Evolutionary conservation across 2,888 invertebrate genomes (phyloP).

Genomic region (Corythucha ciliata): DNA sequence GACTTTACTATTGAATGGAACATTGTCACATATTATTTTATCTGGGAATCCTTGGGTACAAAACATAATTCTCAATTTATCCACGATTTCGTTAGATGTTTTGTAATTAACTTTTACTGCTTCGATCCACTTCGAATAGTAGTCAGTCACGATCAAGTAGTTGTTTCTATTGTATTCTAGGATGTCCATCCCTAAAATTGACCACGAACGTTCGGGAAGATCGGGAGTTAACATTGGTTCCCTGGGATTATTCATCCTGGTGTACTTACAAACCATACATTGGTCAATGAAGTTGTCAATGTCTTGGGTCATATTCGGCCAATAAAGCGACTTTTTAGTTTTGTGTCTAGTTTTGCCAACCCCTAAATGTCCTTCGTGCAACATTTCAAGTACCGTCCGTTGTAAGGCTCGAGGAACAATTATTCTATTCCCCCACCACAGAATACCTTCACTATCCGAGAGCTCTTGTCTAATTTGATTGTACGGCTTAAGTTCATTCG

Average conservation of each 20-base stretch:
- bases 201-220: conserved; percentile 22
- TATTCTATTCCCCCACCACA: conserved; percentile 7
- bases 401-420: not conserved
- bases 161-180: conserved; percentile 20
- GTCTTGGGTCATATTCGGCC: conserved; percentile 25
- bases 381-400: not conserved
- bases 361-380: conserved; percentile 31
- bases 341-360: conserved; percentile 24
- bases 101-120: conserved; percentile 5
- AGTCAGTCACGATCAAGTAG: conserved; percentile 23
- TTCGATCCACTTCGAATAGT: conserved; percentile 28
- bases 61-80: not conserved
- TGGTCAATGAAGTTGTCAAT: conserved; percentile 22
- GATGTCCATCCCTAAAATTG: conserved; percentile 22
- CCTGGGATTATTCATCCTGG: no score
- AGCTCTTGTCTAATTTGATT: conserved; percentile 1
- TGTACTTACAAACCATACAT: no score
- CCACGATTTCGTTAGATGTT: not conserved
- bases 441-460: not conserved
- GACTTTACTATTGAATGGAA: conserved; percentile 1
- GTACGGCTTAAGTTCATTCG: conserved; percentile 1
- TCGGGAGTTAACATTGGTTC: conserved; percentile 22
- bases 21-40: conserved; percentile 1
- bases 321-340: conserved; percentile 27
- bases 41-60: conserved; percentile 9